Base-by-base conservation (phyloP, 2,113 vertebrate genomes). In the Okapia johnstoni region DNA sequence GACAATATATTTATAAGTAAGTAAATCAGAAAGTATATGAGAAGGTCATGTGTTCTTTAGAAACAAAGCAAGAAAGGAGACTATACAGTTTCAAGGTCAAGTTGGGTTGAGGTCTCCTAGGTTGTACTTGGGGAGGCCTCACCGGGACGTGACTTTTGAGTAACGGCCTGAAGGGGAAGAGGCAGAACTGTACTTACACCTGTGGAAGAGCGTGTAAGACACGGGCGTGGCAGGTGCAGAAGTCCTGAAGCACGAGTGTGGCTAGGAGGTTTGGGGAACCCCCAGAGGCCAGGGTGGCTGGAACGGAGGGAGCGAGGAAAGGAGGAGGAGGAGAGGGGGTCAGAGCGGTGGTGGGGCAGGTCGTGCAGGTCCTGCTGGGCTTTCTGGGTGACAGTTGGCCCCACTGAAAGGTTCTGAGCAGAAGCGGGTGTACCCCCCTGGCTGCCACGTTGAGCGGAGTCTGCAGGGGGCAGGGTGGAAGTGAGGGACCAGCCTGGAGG, bases 111-210 rank as follows among this genome's bases (percentile, higher is more conserved):
- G 1, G 13, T 79, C 4, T 48, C 61, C 5, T 1, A 19, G 1
- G 40, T 40, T 88, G 12, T 85, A 55, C 46, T 77, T 1, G 1
- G 58, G 26, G 61, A 58, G 16, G 28, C 36, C 5, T 83, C 3
- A 3, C 7, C 1, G 25, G 61, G 52, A 55, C 66, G 60, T 77
- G 66, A 76, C 48, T 16, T 73, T 48, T 80, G 50, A 86, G 23
- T 54, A 50, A 19, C 8, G 33, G 6, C 12, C 23, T 76, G 11
- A 63, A 73, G 55, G 58, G 61, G 17, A 25, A 50, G 16, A 33
- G 19, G 11, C 3, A 33, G 58, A 84, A n/a, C 7, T 23, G 0
- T 15, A 16, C 40, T 52, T 33, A 54, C 0, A 1, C 30, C 21
- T 61, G 30, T 48, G 84, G 28, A 80, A 83, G 80, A 43, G 70